Evolutionary conservation across 2,888 invertebrate species (phyloP).

Genomic region (Pharmacophagus antenor): DNA sequence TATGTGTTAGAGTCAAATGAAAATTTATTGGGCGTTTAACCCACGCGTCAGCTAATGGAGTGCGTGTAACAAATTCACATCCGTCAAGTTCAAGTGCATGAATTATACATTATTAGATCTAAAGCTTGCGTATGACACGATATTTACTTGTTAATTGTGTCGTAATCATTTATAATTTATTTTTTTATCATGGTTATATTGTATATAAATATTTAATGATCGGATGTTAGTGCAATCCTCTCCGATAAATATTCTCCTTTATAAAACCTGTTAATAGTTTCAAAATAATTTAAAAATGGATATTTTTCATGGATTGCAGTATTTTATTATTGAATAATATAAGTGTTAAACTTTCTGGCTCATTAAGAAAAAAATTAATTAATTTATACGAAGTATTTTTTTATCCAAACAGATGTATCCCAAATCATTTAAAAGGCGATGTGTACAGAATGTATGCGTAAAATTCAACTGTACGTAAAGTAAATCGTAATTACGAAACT

Average conservation of each 20-base stretch:
- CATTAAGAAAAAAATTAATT: not conserved
- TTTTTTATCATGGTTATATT: too few species aligned
- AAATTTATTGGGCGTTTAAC: conserved; percentile 49
- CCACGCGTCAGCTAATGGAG: conserved; percentile 46
- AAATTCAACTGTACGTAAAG: not conserved
- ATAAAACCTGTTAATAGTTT: too few species aligned
- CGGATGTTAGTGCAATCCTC: too few species aligned
- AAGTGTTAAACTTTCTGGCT: too few species aligned
- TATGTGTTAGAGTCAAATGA: conserved; percentile 43
- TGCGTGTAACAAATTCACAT: conserved; percentile 35
- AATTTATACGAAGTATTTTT: not conserved
- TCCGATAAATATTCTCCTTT: too few species aligned
- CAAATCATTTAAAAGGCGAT: not conserved
- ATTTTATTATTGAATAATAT: too few species aligned
- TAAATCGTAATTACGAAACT: not conserved
- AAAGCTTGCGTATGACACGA: conserved; percentile 6
- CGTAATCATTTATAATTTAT: too few species aligned
- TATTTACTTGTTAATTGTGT: not conserved
- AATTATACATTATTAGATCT: conserved; percentile 21
- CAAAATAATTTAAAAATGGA: too few species aligned
- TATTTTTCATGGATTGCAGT: too few species aligned
- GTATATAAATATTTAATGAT: too few species aligned
- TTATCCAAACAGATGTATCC: too few species aligned
- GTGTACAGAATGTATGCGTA: not conserved
- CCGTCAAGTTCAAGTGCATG: conserved; percentile 34